Conservation (phyloP, 2,113 vertebrate genomes). For the Nesospiza acunhae region DNA sequence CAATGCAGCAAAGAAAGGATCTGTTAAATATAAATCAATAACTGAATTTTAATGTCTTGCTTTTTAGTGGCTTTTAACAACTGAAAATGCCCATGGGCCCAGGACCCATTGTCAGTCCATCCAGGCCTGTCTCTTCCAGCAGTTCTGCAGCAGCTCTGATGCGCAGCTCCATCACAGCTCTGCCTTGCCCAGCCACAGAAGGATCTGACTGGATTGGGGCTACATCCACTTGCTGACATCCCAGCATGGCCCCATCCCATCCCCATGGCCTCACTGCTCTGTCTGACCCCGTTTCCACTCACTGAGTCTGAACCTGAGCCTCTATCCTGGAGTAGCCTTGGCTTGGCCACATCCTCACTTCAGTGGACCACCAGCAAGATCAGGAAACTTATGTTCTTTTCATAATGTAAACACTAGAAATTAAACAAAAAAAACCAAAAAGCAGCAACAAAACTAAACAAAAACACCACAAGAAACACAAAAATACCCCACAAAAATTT, state of each 20-base stretch:
- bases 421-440: not conserved
- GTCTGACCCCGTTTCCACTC: not conserved
- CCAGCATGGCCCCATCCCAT: not conserved
- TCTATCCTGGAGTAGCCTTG: not conserved
- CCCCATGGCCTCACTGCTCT: accelerated
- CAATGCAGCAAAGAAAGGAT: not conserved
- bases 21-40: constrained; percentile 1
- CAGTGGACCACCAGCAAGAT: not conserved
- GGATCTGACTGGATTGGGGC: not conserved
- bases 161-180: not conserved
- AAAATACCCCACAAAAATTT: not conserved
- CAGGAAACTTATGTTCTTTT: not conserved
- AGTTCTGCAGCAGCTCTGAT: not conserved
- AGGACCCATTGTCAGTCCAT: not conserved
- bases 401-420: not conserved
- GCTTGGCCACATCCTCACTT: not conserved
- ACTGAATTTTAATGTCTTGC: not conserved
- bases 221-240: not conserved
- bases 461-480: not conserved
- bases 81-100: not conserved
- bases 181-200: not conserved
- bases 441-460: not conserved
- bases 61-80: not conserved
- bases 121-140: not conserved
- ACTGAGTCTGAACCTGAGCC: not conserved